Conservation (phyloP, 2,888 invertebrate genomes). For the Ectobius pallidus region DNA sequence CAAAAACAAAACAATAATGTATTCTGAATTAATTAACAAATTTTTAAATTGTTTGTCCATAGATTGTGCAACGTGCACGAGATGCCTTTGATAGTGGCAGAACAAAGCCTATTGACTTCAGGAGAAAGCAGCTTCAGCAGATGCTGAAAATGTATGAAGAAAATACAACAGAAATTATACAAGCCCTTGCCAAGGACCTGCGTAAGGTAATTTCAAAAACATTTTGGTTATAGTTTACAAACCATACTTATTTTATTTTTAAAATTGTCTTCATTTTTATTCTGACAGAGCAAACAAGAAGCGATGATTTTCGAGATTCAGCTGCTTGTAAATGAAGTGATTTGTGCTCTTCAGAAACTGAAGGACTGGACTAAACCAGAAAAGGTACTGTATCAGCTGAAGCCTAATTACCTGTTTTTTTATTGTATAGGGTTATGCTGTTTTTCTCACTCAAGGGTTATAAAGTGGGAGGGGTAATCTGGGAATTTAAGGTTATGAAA, state of each 20-base stretch:
- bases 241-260: too few relatives aligned
- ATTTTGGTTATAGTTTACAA: too few relatives aligned
- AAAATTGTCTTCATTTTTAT: too few relatives aligned
- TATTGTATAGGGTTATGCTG: too few relatives aligned
- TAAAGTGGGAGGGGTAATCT: too few relatives aligned
- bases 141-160: conserved; percentile 81
- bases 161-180: conserved; percentile 72
- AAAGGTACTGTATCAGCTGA: conserved; percentile 62
- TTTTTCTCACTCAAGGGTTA: too few relatives aligned
- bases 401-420: too few relatives aligned
- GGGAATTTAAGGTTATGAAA: too few relatives aligned
- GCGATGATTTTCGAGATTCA: conserved; percentile 78
- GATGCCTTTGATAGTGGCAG: conserved; percentile 79
- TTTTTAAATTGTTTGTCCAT: too few relatives aligned
- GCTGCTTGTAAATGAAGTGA: conserved; percentile 76
- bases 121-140: conserved; percentile 78
- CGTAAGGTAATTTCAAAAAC: conserved; percentile 66
- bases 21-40: too few relatives aligned
- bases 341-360: conserved; percentile 70
- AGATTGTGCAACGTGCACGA: conserved; percentile 74
- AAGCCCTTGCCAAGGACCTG: conserved; percentile 80
- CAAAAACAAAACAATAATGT: too few relatives aligned
- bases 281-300: conserved; percentile 81
- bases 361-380: conserved; percentile 80
- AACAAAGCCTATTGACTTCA: conserved; percentile 80